A percentile compares a stretch with the other conserved stretches of the same genome.
Conservation (phyloP, 2,113 vertebrate species). For the Neodontobutis hainanensis region DNA sequence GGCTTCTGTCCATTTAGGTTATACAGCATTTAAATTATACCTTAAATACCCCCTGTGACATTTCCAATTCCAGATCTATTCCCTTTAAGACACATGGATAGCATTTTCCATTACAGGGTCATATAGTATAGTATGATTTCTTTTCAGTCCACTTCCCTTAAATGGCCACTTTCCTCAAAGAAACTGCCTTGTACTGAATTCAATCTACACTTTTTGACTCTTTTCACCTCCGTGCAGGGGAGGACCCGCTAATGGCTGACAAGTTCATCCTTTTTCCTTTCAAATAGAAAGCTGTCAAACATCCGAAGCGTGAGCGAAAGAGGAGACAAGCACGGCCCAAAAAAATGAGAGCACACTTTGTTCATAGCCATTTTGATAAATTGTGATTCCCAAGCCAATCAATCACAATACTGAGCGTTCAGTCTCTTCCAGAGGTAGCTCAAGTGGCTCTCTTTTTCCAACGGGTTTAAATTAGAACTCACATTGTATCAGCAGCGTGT, state of each 20-base stretch:
- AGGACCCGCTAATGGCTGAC: constrained; percentile 30
- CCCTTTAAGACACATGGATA: background rate
- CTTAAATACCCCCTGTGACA: constrained; percentile 2
- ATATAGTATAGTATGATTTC: background rate
- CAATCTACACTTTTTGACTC: constrained; percentile 4
- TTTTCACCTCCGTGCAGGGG: constrained; percentile 17
- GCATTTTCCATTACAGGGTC: background rate
- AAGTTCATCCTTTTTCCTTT: constrained; percentile 37
- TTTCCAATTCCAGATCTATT: background rate
- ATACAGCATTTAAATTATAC: background rate
- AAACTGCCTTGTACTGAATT: constrained; percentile 15
- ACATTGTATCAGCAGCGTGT: constrained; percentile 25
- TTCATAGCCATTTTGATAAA: background rate
- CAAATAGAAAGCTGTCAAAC: constrained; percentile 27
- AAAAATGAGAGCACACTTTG: background rate
- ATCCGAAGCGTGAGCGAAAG: background rate
- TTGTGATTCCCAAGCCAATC: background rate
- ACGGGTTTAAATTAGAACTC: constrained; percentile 55
- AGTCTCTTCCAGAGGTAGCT: constrained; percentile 2
- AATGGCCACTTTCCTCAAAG: constrained; percentile 18
- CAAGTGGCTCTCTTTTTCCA: background rate
- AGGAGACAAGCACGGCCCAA: background rate
- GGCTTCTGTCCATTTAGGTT: background rate
- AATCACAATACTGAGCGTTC: background rate
- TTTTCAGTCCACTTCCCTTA: background rate